Evolutionary conservation across 2,797 vertebrate genomes (phyloP).

Genomic region (Pseudochaenichthys georgianus): DNA sequence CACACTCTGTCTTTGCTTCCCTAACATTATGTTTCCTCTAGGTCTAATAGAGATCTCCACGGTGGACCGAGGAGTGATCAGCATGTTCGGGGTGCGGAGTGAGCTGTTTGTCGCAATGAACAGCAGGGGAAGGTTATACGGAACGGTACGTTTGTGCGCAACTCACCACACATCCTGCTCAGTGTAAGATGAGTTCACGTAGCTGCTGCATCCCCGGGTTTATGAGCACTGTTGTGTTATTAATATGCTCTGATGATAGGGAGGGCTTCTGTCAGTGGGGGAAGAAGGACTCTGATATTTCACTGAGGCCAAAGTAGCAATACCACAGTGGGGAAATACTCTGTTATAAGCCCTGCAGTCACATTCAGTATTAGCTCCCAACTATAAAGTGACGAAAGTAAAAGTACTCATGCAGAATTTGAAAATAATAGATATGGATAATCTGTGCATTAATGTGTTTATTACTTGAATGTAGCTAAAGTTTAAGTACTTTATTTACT

Average conservation of each 20-base stretch:
- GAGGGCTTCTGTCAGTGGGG: conserved; percentile 16
- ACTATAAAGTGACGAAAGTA: not conserved
- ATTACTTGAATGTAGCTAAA: not conserved
- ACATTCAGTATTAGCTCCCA: not conserved
- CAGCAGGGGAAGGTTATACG: conserved; percentile 92
- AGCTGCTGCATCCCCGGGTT: conserved; percentile 67
- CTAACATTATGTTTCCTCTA: conserved; percentile 75
- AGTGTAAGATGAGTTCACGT: conserved; percentile 68
- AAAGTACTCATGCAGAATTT: not conserved
- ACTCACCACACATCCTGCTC: conserved; percentile 33
- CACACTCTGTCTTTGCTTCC: conserved; percentile 29
- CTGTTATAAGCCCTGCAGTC: conserved; percentile 2
- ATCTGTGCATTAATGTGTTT: not conserved
- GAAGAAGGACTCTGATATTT: conserved; percentile 1
- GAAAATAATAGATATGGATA: not conserved
- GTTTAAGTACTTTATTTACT: not conserved
- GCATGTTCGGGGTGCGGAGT: conserved; percentile 93
- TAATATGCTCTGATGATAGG: conserved; percentile 67
- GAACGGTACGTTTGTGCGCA: conserved; percentile 85
- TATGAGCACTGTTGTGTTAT: conserved; percentile 72
- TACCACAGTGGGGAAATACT: conserved; percentile 2
- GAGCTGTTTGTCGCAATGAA: conserved; percentile 95
- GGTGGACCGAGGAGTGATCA: conserved; percentile 95
- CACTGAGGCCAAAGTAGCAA: conserved; percentile 2
- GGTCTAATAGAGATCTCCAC: conserved; percentile 97